Evolutionary conservation across 2,888 invertebrate species (phyloP), one percentile per base, ranked within the genome.

Genomic region (Brenthis ino): DNA sequence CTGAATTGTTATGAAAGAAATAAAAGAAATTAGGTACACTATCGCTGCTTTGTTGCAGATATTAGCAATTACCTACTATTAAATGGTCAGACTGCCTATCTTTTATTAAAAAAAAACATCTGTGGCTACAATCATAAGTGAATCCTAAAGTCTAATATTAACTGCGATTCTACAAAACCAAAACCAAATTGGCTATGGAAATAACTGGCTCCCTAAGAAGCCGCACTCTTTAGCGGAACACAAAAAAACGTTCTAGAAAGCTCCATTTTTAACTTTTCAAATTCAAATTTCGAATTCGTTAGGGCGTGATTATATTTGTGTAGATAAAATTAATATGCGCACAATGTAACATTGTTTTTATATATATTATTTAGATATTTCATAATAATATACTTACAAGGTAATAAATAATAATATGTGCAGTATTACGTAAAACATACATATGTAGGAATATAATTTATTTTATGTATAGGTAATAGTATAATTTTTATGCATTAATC

Each of bases 191-290:
- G 77, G 76, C 76, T 75, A 77, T 79, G 78, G 72, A 75, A 73
- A 71, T 81, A 81, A 82, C 81, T 79, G 82, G 84, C 90, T 89
- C 82, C 90, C 82, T 86, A 85, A 87, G 89, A 88, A 89, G 90
- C 87, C 81, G 81, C 81, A 79, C 82, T 85, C 82, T 87, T 88
- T 88, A 87, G 79, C 76, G 77, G 74, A 72, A 74, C 74, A 72
- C 70, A 69, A 75, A 77, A 81, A 80, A 84, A 81, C 76, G 75
- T 74, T 85, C 82, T 86, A 87, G 85, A 89, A 88, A 87, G 87
- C 83, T 80, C 81, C 82, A 83, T 83, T 87, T 84, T 81, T 79
- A 86, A 86, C 87, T 86, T 88, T 88, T 86, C 82, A 84, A 88
- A 88, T 91, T 86, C 86, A 86, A 87, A 90, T 90, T 90, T 80